phyloP scores from a whole-genome alignment of 2,113 vertebrate species.

The Lycocorax pyrrhopterus region DNA sequence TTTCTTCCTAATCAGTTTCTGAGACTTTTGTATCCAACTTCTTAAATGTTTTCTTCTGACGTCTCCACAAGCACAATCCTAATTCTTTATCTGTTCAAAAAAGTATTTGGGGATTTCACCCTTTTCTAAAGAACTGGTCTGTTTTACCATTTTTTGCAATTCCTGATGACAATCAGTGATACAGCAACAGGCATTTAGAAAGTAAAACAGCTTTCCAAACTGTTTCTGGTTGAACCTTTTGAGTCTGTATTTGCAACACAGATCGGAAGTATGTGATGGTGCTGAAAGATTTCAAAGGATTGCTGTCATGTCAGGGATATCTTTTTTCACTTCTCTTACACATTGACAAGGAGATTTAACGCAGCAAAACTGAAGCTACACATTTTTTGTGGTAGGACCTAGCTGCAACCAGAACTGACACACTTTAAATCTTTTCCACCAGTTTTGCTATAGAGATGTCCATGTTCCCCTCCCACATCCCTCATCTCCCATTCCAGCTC shows the following conservation, averaged over 20 bases:
- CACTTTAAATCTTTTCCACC: background rate
- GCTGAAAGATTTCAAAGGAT: background rate
- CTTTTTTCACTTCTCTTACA: background rate
- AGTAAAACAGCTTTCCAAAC: background rate
- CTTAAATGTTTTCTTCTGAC: background rate
- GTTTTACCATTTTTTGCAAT: background rate
- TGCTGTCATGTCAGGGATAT: background rate
- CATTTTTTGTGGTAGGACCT: background rate
- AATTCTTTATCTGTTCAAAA: background rate
- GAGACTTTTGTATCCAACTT: background rate
- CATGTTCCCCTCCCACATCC: background rate
- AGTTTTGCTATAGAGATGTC: background rate
- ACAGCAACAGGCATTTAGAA: background rate
- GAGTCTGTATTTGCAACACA: background rate
- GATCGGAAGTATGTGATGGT: background rate
- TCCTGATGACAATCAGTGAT: background rate
- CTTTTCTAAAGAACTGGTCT: background rate
- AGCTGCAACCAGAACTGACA: background rate
- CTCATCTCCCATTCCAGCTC: background rate
- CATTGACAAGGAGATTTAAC: background rate
- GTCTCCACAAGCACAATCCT: background rate
- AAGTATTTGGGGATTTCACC: background rate
- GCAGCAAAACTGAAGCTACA: background rate
- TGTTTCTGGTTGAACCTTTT: background rate
- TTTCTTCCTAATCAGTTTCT: background rate